Evolutionary conservation across 1,140 invertebrate species (phyloP), one percentile per base, ranked within the genome.

Genomic region (Halictus rubicundus): DNA sequence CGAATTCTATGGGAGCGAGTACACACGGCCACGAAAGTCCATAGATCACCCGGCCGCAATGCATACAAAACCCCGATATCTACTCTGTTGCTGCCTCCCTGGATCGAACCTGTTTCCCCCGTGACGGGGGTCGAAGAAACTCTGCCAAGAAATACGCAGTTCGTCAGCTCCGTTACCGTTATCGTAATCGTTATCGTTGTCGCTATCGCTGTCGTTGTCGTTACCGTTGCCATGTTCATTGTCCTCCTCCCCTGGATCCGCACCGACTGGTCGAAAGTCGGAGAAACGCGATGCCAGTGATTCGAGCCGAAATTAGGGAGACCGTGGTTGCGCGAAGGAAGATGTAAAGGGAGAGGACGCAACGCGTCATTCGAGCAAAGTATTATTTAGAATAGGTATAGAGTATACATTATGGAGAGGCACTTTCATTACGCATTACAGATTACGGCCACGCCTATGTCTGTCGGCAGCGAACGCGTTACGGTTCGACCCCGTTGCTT

Each of bases 41-140:
- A 75, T 84, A 85, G 77, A 85, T 85, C 82, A 85, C 70, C 32
- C 19, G 1, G 2, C 9, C 4, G 23, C 63, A 23, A 75, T 2
- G 49, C 25, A 60, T 59, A 60, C 39, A 60, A 32, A 68, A 65
- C 23, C 57, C 59, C 61, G 54, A 66, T 81, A 52, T 25, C 8
- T 32, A 32, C 54, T 7, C 3, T 42, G 42, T 32, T 5, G 32
- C 54, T 19, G 42, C 6, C 27, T 61, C 12, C 52, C 5, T n/a
- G 21, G 14, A 73, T 71, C 72, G 72, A 83, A 68, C 52, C 42
- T 54, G 46, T 27, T 81, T 68, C 9, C 68, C 3, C 12, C 14
- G 37, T 12, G 16, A 21, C 21, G 46, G 49, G n/a, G 23, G 9
- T n/a, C 63, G 64, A 81, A 12, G 37, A 70, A 68, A 74, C 57